phyloP scores from a whole-genome alignment of 2,113 vertebrate genomes.

The Stegostoma tigrinum region DNA sequence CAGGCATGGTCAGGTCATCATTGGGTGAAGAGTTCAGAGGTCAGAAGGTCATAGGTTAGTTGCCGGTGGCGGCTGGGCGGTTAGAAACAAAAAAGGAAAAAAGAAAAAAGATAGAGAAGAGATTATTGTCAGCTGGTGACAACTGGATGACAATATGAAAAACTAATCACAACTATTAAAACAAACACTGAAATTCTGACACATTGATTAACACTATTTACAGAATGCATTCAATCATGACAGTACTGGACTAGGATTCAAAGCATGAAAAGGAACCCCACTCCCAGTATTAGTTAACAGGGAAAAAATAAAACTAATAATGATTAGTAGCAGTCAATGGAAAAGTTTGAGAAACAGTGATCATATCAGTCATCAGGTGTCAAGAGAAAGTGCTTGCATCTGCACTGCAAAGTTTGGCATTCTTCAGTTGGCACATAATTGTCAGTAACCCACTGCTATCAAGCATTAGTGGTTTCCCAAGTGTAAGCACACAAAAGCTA shows the following conservation, averaged over 20 bases:
- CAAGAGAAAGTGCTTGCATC: slow-evolving; percentile 57
- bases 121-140: slow-evolving; percentile 99
- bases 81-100: slow-evolving; percentile 83
- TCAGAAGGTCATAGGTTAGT: slow-evolving; percentile 99
- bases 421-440: slow-evolving; percentile 61
- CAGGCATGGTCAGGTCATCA: slow-evolving; percentile 99
- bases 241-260: slow-evolving; percentile 77
- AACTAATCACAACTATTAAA: slow-evolving; percentile 86
- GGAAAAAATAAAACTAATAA: slow-evolving; percentile 59
- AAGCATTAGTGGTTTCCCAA: slow-evolving; percentile 82
- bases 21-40: slow-evolving; percentile 98
- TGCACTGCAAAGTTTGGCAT: slow-evolving; percentile 47
- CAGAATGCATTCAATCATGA: slow-evolving; percentile 81
- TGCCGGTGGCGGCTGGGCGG: slow-evolving; percentile 99
- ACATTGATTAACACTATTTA: slow-evolving; percentile 74
- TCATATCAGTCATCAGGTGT: slow-evolving; percentile 51
- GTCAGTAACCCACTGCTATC: slow-evolving; percentile 76
- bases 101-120: slow-evolving; percentile 97
- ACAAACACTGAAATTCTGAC: slow-evolving; percentile 74
- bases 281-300: slow-evolving; percentile 67
- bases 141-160: slow-evolving; percentile 99
- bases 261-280: slow-evolving; percentile 69
- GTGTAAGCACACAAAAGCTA: slow-evolving; percentile 83
- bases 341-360: slow-evolving; percentile 45
- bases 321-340: slow-evolving; percentile 84